phyloP scores from a whole-genome alignment of 2,113 vertebrate species.

The Oreochromis spilurus region DNA sequence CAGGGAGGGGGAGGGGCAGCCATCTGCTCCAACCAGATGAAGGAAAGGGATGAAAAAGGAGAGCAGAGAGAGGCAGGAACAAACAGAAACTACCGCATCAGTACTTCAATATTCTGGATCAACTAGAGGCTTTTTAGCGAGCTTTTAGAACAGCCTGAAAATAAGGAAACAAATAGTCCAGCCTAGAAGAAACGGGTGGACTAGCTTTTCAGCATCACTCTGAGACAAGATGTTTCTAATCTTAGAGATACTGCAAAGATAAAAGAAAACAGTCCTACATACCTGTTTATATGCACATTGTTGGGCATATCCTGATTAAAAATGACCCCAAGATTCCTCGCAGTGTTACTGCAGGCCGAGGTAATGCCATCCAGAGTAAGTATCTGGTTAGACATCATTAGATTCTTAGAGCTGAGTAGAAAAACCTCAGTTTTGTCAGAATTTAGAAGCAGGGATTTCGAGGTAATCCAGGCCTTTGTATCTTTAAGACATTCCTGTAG shows the following conservation, averaged over 20 bases:
- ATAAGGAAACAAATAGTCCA: background rate
- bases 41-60: background rate
- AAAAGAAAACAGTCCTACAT: background rate
- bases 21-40: background rate
- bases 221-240: background rate
- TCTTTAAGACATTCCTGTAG: background rate
- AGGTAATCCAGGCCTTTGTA: background rate
- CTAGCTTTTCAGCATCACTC: background rate
- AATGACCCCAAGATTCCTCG: background rate
- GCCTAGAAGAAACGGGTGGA: background rate
- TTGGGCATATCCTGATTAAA: background rate
- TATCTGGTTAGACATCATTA: background rate
- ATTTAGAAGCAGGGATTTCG: background rate
- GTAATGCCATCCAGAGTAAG: background rate
- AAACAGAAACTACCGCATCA: background rate
- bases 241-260: background rate
- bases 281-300: background rate
- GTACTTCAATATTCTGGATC: background rate
- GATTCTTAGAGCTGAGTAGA: background rate
- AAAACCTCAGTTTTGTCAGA: background rate
- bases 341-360: background rate
- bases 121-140: rapidly evolving
- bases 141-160: background rate
- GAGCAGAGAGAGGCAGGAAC: background rate
- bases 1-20: background rate